Evolutionary conservation across 2,797 vertebrate genomes (phyloP).

Genomic region (Linurgus olivaceus): DNA sequence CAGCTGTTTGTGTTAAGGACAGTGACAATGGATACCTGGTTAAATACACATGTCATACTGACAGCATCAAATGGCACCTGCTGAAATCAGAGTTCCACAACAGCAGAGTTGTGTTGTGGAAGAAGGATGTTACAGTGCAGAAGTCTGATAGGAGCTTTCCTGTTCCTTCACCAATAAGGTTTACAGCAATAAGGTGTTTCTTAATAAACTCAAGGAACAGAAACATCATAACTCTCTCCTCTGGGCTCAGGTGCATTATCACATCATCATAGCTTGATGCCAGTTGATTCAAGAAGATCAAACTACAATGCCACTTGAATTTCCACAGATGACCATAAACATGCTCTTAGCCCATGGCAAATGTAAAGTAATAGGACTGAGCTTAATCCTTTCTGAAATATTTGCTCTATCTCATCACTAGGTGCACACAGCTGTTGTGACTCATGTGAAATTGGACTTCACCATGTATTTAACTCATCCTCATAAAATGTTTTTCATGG

Average conservation of each 20-base stretch:
- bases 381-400: not conserved
- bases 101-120: not conserved
- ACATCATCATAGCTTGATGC: not conserved
- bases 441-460: not conserved
- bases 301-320: not conserved
- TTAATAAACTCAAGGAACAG: not conserved
- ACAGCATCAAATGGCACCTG: not conserved
- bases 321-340: not conserved
- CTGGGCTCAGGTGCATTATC: not conserved
- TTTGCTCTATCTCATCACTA: not conserved
- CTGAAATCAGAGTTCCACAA: not conserved
- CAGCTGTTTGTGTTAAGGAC: not conserved
- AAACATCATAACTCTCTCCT: not conserved
- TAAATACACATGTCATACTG: not conserved
- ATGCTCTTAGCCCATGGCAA: not conserved
- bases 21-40: not conserved
- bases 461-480: not conserved
- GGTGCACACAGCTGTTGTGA: not conserved
- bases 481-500: not conserved
- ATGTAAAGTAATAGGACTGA: not conserved
- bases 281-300: not conserved
- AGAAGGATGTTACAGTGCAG: not conserved
- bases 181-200: not conserved
- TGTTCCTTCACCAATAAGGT: not conserved
- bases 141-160: not conserved